Conservation (phyloP, 2,797 vertebrate species). For the Halcyon chelicuti region DNA sequence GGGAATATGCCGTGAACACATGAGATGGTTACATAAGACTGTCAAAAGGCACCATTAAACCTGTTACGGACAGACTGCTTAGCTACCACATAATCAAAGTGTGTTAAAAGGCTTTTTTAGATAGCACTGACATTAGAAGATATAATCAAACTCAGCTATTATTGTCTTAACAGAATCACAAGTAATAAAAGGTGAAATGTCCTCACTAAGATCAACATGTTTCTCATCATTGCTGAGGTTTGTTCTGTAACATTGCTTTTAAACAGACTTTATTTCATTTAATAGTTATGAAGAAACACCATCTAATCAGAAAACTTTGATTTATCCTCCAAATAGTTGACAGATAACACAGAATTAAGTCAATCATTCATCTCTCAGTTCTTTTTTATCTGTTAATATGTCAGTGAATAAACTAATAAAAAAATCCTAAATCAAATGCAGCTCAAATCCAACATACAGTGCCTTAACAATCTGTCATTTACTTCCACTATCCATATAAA, state of each 20-base stretch:
- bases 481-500: not conserved
- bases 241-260: not conserved
- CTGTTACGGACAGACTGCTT: not conserved
- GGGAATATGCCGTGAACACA: slow-evolving; percentile 43
- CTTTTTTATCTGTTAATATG: not conserved
- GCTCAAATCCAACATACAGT: not conserved
- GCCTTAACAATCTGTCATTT: slow-evolving; percentile 8
- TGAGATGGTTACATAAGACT: slow-evolving; percentile 28
- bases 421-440: not conserved
- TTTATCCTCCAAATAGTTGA: slow-evolving; percentile 21
- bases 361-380: not conserved
- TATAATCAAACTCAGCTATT: not conserved
- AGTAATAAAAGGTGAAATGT: slow-evolving; percentile 3
- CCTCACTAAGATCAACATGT: not conserved
- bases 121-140: slow-evolving; percentile 32
- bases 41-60: slow-evolving; percentile 33
- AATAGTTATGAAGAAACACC: not conserved
- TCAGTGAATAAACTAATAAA: not conserved
- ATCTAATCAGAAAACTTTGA: not conserved
- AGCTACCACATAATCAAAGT: slow-evolving; percentile 50
- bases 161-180: slow-evolving; percentile 21
- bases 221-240: not conserved
- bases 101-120: slow-evolving; percentile 32
- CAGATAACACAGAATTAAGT: slow-evolving; percentile 5
- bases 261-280: slow-evolving; percentile 37